Conservation (phyloP, 2,797 vertebrate species). For the Sciaenops ocellatus region DNA sequence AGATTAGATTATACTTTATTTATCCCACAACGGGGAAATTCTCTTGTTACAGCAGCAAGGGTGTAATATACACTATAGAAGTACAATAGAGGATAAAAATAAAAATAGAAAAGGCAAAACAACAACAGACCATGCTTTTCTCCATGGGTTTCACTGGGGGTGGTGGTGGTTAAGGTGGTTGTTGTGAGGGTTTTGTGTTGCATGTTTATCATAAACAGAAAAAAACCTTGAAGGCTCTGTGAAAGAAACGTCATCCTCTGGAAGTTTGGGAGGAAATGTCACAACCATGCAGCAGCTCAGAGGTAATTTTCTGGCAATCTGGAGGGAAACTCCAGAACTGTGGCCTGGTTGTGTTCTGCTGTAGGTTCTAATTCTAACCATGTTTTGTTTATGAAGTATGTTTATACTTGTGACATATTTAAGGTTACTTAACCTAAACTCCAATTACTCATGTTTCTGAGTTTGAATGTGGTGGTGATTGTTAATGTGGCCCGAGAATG, state of each 20-base stretch:
- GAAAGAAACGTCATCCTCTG: background rate
- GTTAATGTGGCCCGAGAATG: background rate
- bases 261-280: background rate
- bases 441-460: background rate
- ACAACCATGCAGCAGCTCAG: background rate
- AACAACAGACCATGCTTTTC: too few species aligned
- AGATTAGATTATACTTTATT: too few species aligned
- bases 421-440: background rate
- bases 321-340: background rate
- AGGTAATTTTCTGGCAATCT: background rate
- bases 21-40: too few species aligned
- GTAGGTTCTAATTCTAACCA: background rate
- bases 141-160: background rate
- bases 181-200: background rate
- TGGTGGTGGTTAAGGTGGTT: background rate
- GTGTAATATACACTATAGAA: too few species aligned
- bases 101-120: too few species aligned
- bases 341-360: background rate
- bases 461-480: background rate
- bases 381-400: background rate
- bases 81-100: too few species aligned
- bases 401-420: background rate
- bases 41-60: too few species aligned
- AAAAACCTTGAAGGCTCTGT: background rate
- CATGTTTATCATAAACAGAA: background rate